A percentile compares a stretch with the other conserved stretches of the same genome.
Conservation (phyloP, 2,797 vertebrate genomes). For the Sparidentex hasta region DNA sequence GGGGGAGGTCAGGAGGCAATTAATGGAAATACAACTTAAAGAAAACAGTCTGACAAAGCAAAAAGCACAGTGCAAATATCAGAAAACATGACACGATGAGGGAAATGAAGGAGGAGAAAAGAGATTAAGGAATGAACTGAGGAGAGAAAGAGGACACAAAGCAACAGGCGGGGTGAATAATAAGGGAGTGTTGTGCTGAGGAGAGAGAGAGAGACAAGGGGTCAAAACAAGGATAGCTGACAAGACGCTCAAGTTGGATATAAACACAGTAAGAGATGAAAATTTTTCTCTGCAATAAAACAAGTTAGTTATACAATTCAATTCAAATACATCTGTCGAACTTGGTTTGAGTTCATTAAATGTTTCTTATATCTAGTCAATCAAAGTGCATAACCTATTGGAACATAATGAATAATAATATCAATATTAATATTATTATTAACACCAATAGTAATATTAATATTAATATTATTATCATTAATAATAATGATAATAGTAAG, state of each 20-base stretch:
- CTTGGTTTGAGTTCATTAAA: not conserved
- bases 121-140: not conserved
- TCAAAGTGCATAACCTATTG: not conserved
- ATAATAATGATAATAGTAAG: too few species aligned
- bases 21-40: slow-evolving; percentile 13
- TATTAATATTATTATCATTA: too few species aligned
- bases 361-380: not conserved
- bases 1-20: slow-evolving; percentile 13
- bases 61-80: not conserved
- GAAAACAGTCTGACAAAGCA: slow-evolving; percentile 4
- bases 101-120: not conserved
- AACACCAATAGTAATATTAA: too few species aligned
- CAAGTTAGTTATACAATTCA: not conserved
- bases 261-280: not conserved
- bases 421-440: too few species aligned
- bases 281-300: not conserved
- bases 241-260: not conserved
- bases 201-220: slow-evolving; percentile 5
- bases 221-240: slow-evolving; percentile 3
- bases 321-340: not conserved
- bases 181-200: not conserved
- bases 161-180: slow-evolving; percentile 25
- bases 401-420: not conserved
- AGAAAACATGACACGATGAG: slow-evolving; percentile 2
- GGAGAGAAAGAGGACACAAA: slow-evolving; percentile 26